A percentile compares a stretch with the other conserved stretches of the same genome.
phyloP scores from a whole-genome alignment of 2,888 invertebrate genomes.

The Electrophaes corylata region DNA sequence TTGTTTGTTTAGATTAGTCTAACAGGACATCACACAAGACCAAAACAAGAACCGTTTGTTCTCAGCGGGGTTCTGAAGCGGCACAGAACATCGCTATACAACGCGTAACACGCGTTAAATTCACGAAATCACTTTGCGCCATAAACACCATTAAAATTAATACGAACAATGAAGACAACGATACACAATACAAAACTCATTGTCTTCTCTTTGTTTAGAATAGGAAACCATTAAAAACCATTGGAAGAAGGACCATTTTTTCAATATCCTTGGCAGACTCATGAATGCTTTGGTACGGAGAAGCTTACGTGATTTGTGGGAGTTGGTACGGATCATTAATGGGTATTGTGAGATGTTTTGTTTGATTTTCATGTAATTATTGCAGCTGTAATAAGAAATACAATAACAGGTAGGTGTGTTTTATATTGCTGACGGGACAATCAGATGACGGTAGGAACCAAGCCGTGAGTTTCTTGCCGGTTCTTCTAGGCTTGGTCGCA shows the following conservation, averaged over 20 bases:
- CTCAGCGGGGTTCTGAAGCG: not conserved
- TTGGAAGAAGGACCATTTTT: not conserved
- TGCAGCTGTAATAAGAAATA: not conserved
- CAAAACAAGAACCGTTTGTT: not conserved
- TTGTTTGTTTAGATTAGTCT: not conserved
- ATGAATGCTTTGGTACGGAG: not conserved
- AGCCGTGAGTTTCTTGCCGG: too few relatives aligned
- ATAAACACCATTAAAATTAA: conserved; percentile 56
- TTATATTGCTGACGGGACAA: too few relatives aligned
- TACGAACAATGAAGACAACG: not conserved
- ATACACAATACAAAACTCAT: conserved; percentile 36
- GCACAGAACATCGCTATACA: conserved; percentile 43
- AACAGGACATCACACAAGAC: not conserved
- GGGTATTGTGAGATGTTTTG: not conserved
- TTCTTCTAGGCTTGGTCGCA: too few relatives aligned
- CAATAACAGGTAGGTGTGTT: not conserved
- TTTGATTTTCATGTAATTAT: not conserved
- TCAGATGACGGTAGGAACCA: too few relatives aligned
- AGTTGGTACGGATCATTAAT: not conserved
- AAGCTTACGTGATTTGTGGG: not conserved
- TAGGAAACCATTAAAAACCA: not conserved
- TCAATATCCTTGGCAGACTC: not conserved
- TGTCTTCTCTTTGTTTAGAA: conserved; percentile 54
- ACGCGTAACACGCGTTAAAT: conserved; percentile 65
- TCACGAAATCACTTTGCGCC: conserved; percentile 69